phyloP scores from a whole-genome alignment of 1,140 invertebrate genomes.

The Chrysoperla carnea region DNA sequence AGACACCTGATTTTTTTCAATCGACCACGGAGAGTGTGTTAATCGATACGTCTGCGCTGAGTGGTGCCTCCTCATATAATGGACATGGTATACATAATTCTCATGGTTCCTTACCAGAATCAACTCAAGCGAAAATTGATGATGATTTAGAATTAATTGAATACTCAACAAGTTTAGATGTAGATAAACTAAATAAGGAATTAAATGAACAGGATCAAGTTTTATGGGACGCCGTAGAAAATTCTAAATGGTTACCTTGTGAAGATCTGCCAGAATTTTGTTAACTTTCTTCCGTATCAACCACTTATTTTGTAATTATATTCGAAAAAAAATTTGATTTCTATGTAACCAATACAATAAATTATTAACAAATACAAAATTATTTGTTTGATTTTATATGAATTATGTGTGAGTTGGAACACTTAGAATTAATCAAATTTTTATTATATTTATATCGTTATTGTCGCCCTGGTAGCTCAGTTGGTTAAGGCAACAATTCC shows the following conservation, averaged over 20 bases:
- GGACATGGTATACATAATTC: slow-evolving; percentile 4
- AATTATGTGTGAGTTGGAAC: too few relatives aligned
- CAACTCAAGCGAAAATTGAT: slow-evolving; percentile 17
- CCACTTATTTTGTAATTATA: too few relatives aligned
- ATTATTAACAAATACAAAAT: too few relatives aligned
- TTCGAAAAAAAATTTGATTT: too few relatives aligned
- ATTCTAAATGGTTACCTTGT: slow-evolving; percentile 55
- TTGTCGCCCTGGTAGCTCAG: too few relatives aligned
- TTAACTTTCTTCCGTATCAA: too few relatives aligned
- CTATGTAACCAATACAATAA: too few relatives aligned
- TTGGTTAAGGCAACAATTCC: too few relatives aligned
- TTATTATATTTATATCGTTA: too few relatives aligned
- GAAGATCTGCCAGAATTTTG: slow-evolving; percentile 20
- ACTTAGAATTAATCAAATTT: too few relatives aligned
- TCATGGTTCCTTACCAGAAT: too few relatives aligned
- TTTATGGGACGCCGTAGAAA: slow-evolving; percentile 64
- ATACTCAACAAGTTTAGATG: slow-evolving; percentile 49
- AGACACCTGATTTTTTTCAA: slow-evolving; percentile 17
- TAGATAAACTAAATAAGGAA: slow-evolving; percentile 57
- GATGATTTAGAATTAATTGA: slow-evolving; percentile 47
- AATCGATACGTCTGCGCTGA: slow-evolving; percentile 6
- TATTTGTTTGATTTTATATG: too few relatives aligned
- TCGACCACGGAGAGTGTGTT: slow-evolving; percentile 11
- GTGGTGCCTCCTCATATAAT: slow-evolving; percentile 9
- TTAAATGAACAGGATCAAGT: slow-evolving; percentile 51